These are phyloP conservation scores for Scatophagus argus DNA, from an alignment of 2,113 vertebrate genomes.

Conservation along the genomic window DNA sequence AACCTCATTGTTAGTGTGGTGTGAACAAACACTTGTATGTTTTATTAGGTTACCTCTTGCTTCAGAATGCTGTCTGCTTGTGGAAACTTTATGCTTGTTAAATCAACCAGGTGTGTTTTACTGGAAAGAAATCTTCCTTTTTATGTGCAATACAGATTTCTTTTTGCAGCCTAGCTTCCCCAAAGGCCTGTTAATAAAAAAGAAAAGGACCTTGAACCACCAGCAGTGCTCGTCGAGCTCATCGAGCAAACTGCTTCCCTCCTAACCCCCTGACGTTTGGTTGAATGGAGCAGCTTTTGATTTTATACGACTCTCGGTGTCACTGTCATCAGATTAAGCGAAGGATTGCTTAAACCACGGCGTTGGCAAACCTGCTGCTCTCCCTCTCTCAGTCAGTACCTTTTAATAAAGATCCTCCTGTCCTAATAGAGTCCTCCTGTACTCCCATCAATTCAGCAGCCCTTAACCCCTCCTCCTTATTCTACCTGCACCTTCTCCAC, in stretches of 20 bases:
- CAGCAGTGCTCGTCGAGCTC: conserved; percentile 18
- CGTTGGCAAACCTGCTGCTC: conserved; percentile 36
- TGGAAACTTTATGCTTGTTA: conserved; percentile 37
- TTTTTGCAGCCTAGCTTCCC: conserved; percentile 11
- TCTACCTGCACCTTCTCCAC: conserved; percentile 6
- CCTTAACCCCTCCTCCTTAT: conserved; percentile 63
- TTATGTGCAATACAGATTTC: conserved; percentile 24
- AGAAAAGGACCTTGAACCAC: conserved; percentile 18
- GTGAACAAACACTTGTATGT: conserved; percentile 36
- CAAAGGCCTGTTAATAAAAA: conserved; percentile 5
- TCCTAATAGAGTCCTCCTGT: conserved; percentile 65
- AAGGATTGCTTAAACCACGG: conserved; percentile 37
- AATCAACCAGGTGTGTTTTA: conserved; percentile 42
- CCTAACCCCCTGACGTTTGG: conserved; percentile 47
- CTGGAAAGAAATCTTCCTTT: conserved; percentile 20
- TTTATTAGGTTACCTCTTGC: conserved; percentile 42
- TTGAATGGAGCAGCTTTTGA: conserved; percentile 52
- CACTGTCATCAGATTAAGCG: conserved; percentile 34
- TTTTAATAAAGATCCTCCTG: conserved; percentile 73
- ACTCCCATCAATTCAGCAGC: conserved; percentile 63
- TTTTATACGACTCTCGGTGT: conserved; percentile 46
- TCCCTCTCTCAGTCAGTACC: conserved; percentile 39
- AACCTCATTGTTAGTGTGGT: conserved; percentile 36
- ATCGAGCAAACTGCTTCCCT: conserved; percentile 48
- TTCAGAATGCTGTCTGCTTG: conserved; percentile 12